A percentile compares a stretch with the other conserved stretches of the same genome.
These are phyloP conservation scores for Plagodis dolabraria DNA, from an alignment of 2,888 invertebrate species.

Conservation along the genomic window DNA sequence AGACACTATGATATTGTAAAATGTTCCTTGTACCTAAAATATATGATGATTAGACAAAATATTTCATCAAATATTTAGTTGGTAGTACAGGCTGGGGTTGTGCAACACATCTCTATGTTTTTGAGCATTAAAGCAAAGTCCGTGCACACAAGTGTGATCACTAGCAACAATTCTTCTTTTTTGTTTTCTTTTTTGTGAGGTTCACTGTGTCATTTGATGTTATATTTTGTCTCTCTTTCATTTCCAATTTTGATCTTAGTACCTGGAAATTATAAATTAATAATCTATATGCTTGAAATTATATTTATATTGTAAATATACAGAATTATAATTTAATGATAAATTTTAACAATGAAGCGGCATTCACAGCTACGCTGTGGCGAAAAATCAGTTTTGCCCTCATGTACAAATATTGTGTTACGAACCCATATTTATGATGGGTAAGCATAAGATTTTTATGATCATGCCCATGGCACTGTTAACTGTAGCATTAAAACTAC, in stretches of 20 bases:
- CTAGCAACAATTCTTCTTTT: constrained; percentile 87
- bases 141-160: constrained; percentile 63
- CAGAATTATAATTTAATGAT: no score
- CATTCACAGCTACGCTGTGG: no score
- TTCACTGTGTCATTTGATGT: constrained; percentile 90
- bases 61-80: constrained; percentile 24
- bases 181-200: constrained; percentile 87
- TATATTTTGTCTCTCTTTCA: constrained; percentile 89
- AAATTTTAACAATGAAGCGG: no score
- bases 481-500: no score
- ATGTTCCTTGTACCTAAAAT: constrained; percentile 26
- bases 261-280: constrained; percentile 85
- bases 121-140: constrained; percentile 80
- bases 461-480: no score
- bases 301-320: no score
- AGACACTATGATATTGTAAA: constrained; percentile 21
- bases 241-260: constrained; percentile 92
- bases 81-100: constrained; percentile 63
- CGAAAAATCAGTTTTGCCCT: no score
- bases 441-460: no score
- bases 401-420: no score
- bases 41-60: constrained; percentile 9
- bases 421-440: no score
- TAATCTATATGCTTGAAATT: not conserved
- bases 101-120: constrained; percentile 70